A percentile compares a stretch with the other conserved stretches of the same genome.
phyloP scores from a whole-genome alignment of 2,113 vertebrate species.

The Barnardius zonarius region DNA sequence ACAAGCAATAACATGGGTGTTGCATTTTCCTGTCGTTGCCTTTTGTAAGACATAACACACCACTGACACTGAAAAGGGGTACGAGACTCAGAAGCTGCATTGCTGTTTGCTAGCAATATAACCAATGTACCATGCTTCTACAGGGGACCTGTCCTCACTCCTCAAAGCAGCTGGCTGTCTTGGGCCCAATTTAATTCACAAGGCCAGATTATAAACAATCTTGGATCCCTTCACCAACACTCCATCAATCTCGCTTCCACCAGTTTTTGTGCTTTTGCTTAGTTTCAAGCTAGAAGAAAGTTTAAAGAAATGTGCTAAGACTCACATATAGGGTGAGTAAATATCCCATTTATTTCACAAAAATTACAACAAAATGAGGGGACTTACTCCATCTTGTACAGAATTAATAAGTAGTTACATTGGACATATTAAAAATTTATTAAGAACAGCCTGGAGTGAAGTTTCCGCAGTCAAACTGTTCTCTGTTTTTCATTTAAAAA shows the following conservation, averaged over 20 bases:
- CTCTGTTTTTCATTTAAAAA: conserved; percentile 13
- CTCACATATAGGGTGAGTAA: not conserved
- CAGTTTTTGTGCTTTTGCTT: conserved; percentile 4
- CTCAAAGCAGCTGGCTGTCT: not conserved
- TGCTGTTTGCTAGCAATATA: not conserved
- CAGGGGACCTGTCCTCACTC: not conserved
- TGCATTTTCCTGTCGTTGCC: not conserved
- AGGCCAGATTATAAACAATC: conserved; percentile 5
- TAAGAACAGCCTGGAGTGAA: not conserved
- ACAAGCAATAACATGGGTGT: not conserved
- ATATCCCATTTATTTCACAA: not conserved
- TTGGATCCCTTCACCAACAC: conserved; percentile 9
- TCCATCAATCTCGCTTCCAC: conserved; percentile 8
- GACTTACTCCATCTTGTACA: not conserved
- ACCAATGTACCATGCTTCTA: not conserved
- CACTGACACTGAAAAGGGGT: not conserved
- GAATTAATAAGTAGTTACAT: not conserved
- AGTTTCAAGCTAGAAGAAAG: not conserved
- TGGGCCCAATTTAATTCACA: not conserved
- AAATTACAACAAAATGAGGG: not conserved
- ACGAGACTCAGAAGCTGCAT: not conserved
- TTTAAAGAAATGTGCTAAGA: not conserved
- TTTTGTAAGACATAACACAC: not conserved
- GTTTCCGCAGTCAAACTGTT: not conserved
- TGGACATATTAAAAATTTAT: not conserved